Conservation (phyloP, 2,797 vertebrate species). For the Simalia tracyae region DNA sequence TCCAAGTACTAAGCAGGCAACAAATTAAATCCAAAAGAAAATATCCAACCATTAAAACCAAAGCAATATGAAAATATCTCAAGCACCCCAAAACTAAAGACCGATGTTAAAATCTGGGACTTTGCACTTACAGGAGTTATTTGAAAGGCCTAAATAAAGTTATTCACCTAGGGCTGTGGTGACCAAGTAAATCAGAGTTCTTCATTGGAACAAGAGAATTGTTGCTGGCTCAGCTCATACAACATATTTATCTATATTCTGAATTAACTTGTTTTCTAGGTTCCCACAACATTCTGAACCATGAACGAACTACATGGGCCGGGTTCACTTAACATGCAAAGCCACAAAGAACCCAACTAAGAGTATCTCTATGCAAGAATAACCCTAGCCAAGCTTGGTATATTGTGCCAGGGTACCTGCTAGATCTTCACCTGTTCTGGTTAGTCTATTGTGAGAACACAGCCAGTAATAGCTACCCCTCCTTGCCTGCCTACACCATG, state of each 20-base stretch:
- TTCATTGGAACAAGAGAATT: background rate
- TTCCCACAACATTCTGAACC: background rate
- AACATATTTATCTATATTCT: background rate
- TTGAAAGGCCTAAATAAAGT: background rate
- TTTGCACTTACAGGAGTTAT: too few relatives aligned
- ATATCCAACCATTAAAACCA: background rate
- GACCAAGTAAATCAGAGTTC: background rate
- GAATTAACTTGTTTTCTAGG: background rate
- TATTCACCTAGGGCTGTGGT: background rate
- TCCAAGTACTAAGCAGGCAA: background rate
- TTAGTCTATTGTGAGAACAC: background rate
- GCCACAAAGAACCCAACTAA: background rate
- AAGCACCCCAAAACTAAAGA: background rate
- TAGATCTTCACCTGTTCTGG: background rate
- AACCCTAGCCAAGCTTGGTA: background rate
- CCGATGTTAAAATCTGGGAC: background rate
- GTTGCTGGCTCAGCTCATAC: background rate
- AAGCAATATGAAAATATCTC: background rate
- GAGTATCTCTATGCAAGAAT: background rate
- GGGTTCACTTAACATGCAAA: background rate
- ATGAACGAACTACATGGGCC: background rate
- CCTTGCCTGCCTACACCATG: background rate
- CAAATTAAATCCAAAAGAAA: background rate
- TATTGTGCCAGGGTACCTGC: background rate
- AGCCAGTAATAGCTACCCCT: background rate